Evolutionary conservation across 2,797 vertebrate genomes (phyloP), one percentile per base, ranked within the genome.

Genomic region (Cirrhinus mrigala): DNA sequence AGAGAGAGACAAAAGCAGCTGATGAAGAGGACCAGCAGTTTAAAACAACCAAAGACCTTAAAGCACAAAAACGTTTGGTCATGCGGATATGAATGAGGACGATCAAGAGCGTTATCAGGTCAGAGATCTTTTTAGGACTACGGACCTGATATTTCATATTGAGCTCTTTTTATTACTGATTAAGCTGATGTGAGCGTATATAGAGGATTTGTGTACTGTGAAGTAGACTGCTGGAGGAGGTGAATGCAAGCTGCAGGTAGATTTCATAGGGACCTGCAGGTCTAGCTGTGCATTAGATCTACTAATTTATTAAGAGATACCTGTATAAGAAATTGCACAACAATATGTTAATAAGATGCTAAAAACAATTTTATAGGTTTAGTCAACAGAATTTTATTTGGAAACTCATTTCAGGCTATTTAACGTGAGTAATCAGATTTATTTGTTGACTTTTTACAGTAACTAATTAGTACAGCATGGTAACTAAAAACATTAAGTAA

Each of bases 11-110:
- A 37, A 76, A 93, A 91, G 91, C 89, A 91, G 91, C 89, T 89
- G 89, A 91, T 87, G 46, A 93, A 92, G 92, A 92, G 94, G 94
- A 95, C 90, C 93, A 93, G 94, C 86, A 93, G 90, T 94, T 95
- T 95, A 95, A 96, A 94, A 96, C 81, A 96, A 97, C 97, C 97
- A 98, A 98, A 98, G 97, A 97, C 92, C 94, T 94, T 94, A 91
- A 91, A 93, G 92, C 94, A 94, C 94, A 93, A 93, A 90, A 92
- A 83, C 64, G 18, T 92, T 90, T 89, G 92, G 91, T 92, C 92
- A 94, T 94, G 94, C 92, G 91, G 87, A 92, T 94, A 94, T 93
- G 74, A 79, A 37, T 14, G 20, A 37, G 44, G 52, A 56, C 44
- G 29, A 64, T n/a, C 4, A 5, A 50, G 46, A 64, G 27, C 37